Conservation (phyloP, 2,888 invertebrate genomes). For the Lutraria lutraria region DNA sequence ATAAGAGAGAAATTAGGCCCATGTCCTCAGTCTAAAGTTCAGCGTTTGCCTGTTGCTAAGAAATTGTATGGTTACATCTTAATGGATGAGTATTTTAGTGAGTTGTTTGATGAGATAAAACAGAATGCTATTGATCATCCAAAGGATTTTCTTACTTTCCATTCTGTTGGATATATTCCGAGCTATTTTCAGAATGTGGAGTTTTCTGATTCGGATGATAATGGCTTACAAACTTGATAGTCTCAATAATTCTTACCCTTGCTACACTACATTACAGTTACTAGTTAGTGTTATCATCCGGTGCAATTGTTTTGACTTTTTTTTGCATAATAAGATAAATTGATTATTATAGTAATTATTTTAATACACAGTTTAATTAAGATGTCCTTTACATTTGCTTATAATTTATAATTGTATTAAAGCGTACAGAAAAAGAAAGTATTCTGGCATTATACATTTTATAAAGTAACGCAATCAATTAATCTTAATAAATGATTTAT, state of each 20-base stretch:
- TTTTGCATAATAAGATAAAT: no score
- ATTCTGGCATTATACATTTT: no score
- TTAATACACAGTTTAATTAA: no score
- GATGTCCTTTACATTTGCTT: no score
- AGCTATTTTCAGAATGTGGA: slow-evolving; percentile 5
- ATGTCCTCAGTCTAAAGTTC: slow-evolving; percentile 76
- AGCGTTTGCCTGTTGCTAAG: slow-evolving; percentile 78
- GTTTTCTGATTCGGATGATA: background rate
- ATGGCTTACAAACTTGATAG: background rate
- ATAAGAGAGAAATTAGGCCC: slow-evolving; percentile 78
- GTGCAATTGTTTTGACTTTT: no score
- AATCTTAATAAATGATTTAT: no score
- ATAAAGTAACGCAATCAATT: no score
- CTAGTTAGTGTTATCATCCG: background rate
- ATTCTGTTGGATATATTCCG: slow-evolving; percentile 41
- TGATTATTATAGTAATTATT: no score
- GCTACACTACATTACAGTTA: background rate
- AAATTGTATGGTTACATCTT: slow-evolving; percentile 82
- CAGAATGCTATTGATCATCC: slow-evolving; percentile 56
- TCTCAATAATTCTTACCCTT: background rate
- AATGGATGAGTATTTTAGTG: slow-evolving; percentile 78
- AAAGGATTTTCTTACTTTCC: slow-evolving; percentile 57
- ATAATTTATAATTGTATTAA: no score
- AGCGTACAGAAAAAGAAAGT: no score
- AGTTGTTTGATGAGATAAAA: slow-evolving; percentile 52